Base-by-base conservation (phyloP, 2,888 invertebrate species). In the Heteromyza rotundicornis region DNA sequence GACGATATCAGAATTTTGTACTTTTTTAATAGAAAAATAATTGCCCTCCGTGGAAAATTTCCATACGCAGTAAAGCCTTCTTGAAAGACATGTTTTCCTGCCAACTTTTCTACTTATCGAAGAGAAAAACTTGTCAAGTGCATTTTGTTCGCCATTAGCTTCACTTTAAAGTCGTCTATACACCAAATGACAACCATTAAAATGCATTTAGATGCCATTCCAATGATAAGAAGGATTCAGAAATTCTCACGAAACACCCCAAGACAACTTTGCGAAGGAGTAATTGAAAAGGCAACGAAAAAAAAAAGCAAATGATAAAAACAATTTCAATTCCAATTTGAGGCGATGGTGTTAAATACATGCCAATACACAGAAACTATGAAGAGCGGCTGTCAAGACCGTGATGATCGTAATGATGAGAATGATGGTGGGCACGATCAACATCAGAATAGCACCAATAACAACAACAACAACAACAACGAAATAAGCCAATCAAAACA, bases 271-370 rank as follows among this genome's bases (percentile, higher is more conserved):
- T 32, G 5, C 32, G 7, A 32, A 12, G n/a, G n/a, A n/a, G 5
- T 32, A 32, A 32, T 32, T 32, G 32, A 32, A 5, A 32, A 32
- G 12, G 32, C 16, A 40, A n/a, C 40, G n/a, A n/a, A 40, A 40
- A 40, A n/a, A n/a, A 40, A 40, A 40, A n/a, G 10, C 40, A n/a
- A 40, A n/a, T 12, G n/a, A 27, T 10, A 27, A 27, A 27, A 40
- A n/a, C 10, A 40, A 40, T 40, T 40, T 40, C 10, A 40, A 40
- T 3, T 14, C 40, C 14, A 40, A 40, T 40, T 40, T 7, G 14
- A n/a, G n/a, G 40, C 40, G 40, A 40, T 40, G n/a, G 16, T 40
- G 40, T 40, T 40, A 40, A 40, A 40, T 40, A n/a, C 40, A n/a
- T 40, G 40, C n/a, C 32, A 32, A 32, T 32, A 8, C 12, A 32